phyloP scores from a whole-genome alignment of 2,797 vertebrate species.

The Coracias cyanogaster region DNA sequence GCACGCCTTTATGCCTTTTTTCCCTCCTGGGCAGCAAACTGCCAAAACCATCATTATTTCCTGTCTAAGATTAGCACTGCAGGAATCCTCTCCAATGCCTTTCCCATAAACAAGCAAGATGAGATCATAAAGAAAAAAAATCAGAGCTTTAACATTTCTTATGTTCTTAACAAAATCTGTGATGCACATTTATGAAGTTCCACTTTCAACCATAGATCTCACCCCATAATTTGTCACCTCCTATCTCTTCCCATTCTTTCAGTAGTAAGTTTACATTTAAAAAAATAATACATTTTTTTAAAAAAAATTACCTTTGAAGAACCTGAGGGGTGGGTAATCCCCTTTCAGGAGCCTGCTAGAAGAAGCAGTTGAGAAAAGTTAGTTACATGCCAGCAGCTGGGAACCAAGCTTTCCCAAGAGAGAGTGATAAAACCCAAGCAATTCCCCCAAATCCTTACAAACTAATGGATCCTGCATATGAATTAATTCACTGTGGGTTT shows the following conservation, averaged over 20 bases:
- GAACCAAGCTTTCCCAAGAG: not conserved
- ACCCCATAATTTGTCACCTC: not conserved
- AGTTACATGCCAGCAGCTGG: not conserved
- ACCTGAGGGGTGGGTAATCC: constrained; percentile 93
- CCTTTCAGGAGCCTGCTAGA: constrained; percentile 93
- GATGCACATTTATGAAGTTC: not conserved
- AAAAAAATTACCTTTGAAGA: constrained; percentile 89
- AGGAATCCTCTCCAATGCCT: constrained; percentile 27
- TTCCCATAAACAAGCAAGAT: constrained; percentile 1
- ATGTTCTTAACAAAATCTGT: not conserved
- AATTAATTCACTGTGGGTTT: not conserved
- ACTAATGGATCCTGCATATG: not conserved
- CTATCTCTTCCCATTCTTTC: not conserved
- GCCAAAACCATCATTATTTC: constrained; percentile 7
- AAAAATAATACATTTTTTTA: not conserved
- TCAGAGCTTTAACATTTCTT: constrained; percentile 4
- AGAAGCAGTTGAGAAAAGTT: not conserved
- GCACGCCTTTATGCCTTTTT: not conserved
- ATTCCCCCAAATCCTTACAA: not conserved
- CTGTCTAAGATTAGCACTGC: not conserved
- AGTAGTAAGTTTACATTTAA: not conserved
- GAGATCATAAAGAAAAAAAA: not conserved
- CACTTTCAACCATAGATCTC: not conserved
- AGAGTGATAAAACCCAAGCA: not conserved
- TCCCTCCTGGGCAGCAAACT: constrained; percentile 1